Evolutionary conservation across 1,140 invertebrate species (phyloP), one percentile per base, ranked within the genome.

Genomic region (Nasonia longicornis): DNA sequence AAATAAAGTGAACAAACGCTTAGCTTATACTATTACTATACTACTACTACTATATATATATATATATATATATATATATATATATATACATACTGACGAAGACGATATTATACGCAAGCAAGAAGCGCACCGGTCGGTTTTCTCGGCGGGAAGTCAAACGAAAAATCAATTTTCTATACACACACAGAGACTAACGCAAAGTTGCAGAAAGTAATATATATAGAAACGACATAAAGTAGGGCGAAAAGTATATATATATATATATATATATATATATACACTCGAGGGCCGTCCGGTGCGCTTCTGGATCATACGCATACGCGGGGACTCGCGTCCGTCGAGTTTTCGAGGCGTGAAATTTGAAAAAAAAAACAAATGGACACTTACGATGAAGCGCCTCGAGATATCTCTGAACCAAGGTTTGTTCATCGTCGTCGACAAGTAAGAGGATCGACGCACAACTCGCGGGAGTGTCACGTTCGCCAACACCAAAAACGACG

Each of bases 101-200:
- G 66, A 67, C 66, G 22, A 67, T 67, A 31, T 67, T 64, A 14
- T 35, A 35, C 26, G 26, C 4, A 70, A 31, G 31, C 3, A 35
- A 73, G 72, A 79, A 73, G 71, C 52, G 78, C 71, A 79, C 64
- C 26, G 71, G 42, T 48, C 20, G 31, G 8, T 16, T 52, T 26
- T 11, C 22, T 73, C n/a, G 48, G 6, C 2, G 2, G 42, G 3
- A 58, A 31, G 26, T 7, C 7, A 58, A 70, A 78, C 22, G 14
- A 58, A 52, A 29, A 42, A 22, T 42, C 10, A 1, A 52, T 64
- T 52, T 52, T 48, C 10, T 48, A 10, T 20, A 66, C 14, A 42
- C 8, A 31, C 2, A 1, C 0, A 26, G n/a, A 77, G 12, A 67
- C 3, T 6, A n/a, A 35, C 31, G 31, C 31, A 35, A 35, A 31